Conservation (phyloP, 2,113 vertebrate species). For the Oncorhynchus keta region DNA sequence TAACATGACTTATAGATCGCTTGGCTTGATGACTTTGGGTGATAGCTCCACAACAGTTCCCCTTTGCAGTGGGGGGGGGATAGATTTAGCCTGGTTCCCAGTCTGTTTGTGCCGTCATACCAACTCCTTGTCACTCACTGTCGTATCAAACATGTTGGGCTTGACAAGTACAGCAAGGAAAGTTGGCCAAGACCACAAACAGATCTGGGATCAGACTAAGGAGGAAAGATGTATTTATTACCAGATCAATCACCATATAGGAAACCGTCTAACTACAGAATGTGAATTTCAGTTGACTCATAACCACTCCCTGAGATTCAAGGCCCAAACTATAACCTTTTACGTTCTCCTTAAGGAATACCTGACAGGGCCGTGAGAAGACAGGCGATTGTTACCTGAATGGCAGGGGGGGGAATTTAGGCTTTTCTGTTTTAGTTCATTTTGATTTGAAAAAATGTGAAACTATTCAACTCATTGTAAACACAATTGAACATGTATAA, state of each 20-base stretch:
- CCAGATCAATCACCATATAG: not conserved
- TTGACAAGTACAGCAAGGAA: no score
- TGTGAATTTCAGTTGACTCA: not conserved
- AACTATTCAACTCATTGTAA: constrained; percentile 11
- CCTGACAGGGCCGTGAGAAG: not conserved
- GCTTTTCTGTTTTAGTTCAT: constrained; percentile 7
- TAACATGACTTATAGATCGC: no score
- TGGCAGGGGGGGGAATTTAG: not conserved
- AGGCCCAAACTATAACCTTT: not conserved
- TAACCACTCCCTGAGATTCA: not conserved
- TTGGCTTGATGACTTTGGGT: not conserved
- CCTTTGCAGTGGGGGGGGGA: not conserved
- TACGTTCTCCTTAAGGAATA: not conserved
- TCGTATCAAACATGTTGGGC: no score
- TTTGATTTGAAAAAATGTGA: not conserved
- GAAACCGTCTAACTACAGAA: not conserved
- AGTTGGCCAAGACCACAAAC: no score
- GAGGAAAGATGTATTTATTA: not conserved
- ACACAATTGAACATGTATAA: not conserved
- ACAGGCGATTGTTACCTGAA: not conserved
- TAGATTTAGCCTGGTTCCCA: not conserved
- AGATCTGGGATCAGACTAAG: not conserved
- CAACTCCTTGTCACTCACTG: no score
- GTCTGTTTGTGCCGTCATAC: no score
- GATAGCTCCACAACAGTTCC: no score